These are phyloP conservation scores for Orientallactaga bullata DNA, from an alignment of 2,113 vertebrate species.

Conservation along the genomic window DNA sequence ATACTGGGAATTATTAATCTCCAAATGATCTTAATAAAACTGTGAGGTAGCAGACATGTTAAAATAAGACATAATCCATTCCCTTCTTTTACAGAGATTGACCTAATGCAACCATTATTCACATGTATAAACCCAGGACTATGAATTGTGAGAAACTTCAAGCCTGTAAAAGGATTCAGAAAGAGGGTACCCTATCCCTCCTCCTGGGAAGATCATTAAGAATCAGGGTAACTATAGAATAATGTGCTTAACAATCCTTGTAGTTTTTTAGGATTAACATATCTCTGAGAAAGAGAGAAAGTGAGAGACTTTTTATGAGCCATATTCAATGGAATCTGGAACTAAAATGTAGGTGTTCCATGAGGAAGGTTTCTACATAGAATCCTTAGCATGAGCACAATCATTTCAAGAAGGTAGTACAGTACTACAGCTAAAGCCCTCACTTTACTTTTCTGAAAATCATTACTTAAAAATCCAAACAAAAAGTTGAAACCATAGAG, in stretches of 20 bases:
- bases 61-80: conserved; percentile 60
- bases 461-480: background rate
- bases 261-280: too few relatives aligned
- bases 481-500: too few relatives aligned
- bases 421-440: background rate
- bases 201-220: background rate
- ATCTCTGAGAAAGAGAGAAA: background rate
- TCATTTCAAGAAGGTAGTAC: background rate
- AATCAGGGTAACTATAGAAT: too few relatives aligned
- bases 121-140: background rate
- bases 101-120: conserved; percentile 25
- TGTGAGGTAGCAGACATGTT: conserved; percentile 58
- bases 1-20: conserved; percentile 73
- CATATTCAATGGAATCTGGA: background rate
- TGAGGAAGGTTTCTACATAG: accelerated
- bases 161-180: too few relatives aligned
- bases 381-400: background rate
- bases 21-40: conserved; percentile 76
- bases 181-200: background rate
- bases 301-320: background rate
- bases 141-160: background rate
- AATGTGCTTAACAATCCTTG: too few relatives aligned
- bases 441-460: background rate
- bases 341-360: background rate
- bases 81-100: conserved; percentile 31